Evolutionary conservation across 2,888 invertebrate species (phyloP), one percentile per base, ranked within the genome.

Genomic region (Andrena dorsata): DNA sequence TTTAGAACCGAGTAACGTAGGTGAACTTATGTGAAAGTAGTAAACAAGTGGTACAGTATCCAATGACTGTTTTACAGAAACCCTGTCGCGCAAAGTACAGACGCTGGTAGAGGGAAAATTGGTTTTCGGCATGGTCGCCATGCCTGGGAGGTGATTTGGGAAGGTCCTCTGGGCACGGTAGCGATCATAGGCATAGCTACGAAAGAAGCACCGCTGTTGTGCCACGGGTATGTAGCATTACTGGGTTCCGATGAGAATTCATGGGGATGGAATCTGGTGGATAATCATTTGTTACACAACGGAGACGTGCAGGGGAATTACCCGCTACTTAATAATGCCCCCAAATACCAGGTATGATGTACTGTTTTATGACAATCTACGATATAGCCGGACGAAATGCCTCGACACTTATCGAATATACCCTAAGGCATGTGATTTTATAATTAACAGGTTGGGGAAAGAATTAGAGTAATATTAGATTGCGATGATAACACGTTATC

Each of bases 231-330:
- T 95, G 97, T 99, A 69, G 98, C 99, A 8, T 95, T 99, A 79
- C 95, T 99, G 84, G 99, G 99, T 41, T 97, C 98, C 5, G 98
- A 99, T 95, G 98, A 98, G 93, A 97, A 99, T 94, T 99, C 98
- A 92, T 99, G 99, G 99, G 99, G 99, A 16, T 99, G 99, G 99
- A 99, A 99, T 95, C 95, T 99, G 90, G 99, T 99, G 69, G 99
- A 99, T 95, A 99, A 99, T 95, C 97, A 98, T 94, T 96, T 99
- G 88, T 95, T 99, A 90, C 99, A 99, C 94, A 98, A 99, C 95
- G 99, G 99, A 73, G 98, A 98, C 94, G 97, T 97, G 86, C 98
- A 98, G 94, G 98, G 98, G 85, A 98, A 97, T 93, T 99, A 98
- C 95, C 99, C 99, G 58, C 95, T 98, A 83, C 95, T 98, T 83